Evolutionary conservation across 1,140 invertebrate genomes (phyloP), one percentile per base, ranked within the genome.

Genomic region (Coptotermes formosanus): DNA sequence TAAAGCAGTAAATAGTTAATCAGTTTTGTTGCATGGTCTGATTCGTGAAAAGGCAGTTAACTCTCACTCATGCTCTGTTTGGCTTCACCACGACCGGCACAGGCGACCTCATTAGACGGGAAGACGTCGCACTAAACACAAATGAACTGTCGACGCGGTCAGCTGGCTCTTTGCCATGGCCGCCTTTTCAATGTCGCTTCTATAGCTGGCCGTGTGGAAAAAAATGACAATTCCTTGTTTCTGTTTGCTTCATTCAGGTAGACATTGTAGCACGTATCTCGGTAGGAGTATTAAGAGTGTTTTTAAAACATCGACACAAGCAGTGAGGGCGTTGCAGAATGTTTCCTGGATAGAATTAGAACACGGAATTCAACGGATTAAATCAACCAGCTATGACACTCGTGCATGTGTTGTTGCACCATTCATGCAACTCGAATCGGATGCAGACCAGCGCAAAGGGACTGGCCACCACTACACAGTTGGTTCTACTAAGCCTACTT

Each of bases 111-210:
- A 75, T 75, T 75, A n/a, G 64, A 75, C 55, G 55, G 55, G 52
- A 55, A 75, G 64, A 75, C n/a, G n/a, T 30, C 25, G n/a, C 64
- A 75, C 64, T 30, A 30, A 75, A 75, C 64, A n/a, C 14, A 75
- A 30, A 75, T 75, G 64, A 75, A 75, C 64, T 25, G n/a, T 25
- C 64, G 64, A 30, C 30, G 64, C 64, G 64, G 64, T 75, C 64
- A 75, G 64, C n/a, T 75, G 64, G 64, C 25, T 75, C 64, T n/a
- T 2, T 75, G 64, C 64, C 64, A 75, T 75, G 64, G 25, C 64
- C 64, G 64, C 64, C 25, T 75, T 75, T 75, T 75, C 64, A 75
- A 75, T 75, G 64, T 75, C 64, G 64, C n/a, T 75, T n/a, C 64
- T 30, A 75, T 25, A 30, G n/a, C 25, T 75, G 64, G 64, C 25